Evolutionary conservation across 1,140 invertebrate species (phyloP), one percentile per base, ranked within the genome.

Genomic region (Ips nitidus): DNA sequence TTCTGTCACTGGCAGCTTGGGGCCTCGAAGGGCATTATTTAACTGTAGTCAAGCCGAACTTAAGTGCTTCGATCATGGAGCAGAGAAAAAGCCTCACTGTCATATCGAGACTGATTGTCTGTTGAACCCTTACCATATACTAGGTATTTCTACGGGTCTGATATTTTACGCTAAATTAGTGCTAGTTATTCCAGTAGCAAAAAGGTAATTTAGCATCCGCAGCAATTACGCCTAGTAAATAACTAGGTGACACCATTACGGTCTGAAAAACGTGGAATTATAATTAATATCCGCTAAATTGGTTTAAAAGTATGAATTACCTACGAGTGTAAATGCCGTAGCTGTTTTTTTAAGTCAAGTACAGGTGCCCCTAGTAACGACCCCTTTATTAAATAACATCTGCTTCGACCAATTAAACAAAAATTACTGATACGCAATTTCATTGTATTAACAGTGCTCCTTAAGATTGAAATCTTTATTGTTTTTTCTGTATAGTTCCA

Each of bases 1-100:
- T 62, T 45, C 71, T 78, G 78, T 78, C 76, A 78, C 70, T 72
- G 66, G 52, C 77, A 78, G 71, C 55, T 55, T 42, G 57, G 57
- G 68, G 52, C 53, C 60, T 40, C 52, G 57, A 52, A 69, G 69
- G 69, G 56, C 63, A 66, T 66, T 66, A 71, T 56, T 71, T 58
- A 61, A 71, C 62, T 66, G 69, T 69, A 62, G 67, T 63, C 67
- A 60, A 67, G 65, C 65, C 56, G 66, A 52, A 70, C 68, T 63
- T 58, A 70, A 70, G 60, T 70, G 52, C 38, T 37, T 52, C 59
- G 59, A 4, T 61, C 37, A 45, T 5, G 22, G 61, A 63, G 39
- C 38, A 52, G 47, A 38, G 40, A 63, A 63, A 52, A 63, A 8
- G 7, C 36, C 61, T 38, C 42, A 5, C 42, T 47, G 59, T 43